phyloP scores from a whole-genome alignment of 2,888 invertebrate genomes.

The Morpho deidamia region DNA sequence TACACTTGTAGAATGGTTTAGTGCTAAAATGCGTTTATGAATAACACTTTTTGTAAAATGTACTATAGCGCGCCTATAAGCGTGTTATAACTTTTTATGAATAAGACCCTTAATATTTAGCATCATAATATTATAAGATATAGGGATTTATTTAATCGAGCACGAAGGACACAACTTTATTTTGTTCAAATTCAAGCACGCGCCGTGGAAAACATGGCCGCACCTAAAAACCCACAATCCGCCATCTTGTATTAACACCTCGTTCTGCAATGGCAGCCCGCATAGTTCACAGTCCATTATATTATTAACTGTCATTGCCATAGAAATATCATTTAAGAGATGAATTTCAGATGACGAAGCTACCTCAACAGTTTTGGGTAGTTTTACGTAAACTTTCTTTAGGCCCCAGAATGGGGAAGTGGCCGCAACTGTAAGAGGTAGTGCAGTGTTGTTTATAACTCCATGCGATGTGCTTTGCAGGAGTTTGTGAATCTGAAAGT shows the following conservation, averaged over 20 bases:
- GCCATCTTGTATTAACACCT: slow-evolving; percentile 78
- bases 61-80: too few relatives aligned
- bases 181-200: slow-evolving; percentile 78
- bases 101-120: background rate
- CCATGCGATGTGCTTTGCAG: slow-evolving; percentile 48
- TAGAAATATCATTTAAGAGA: slow-evolving; percentile 41
- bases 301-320: slow-evolving; percentile 41
- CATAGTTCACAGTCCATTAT: slow-evolving; percentile 72
- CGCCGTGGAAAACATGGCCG: slow-evolving; percentile 80
- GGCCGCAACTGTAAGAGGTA: slow-evolving; percentile 61
- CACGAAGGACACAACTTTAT: slow-evolving; percentile 68
- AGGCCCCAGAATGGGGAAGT: slow-evolving; percentile 76
- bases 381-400: slow-evolving; percentile 32
- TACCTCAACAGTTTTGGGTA: slow-evolving; percentile 15
- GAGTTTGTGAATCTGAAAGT: slow-evolving; percentile 39
- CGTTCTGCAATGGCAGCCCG: slow-evolving; percentile 78
- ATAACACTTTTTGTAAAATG: too few relatives aligned
- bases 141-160: slow-evolving; percentile 25
- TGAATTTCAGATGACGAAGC: slow-evolving; percentile 25
- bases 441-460: slow-evolving; percentile 52
- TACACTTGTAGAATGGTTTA: too few relatives aligned
- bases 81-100: too few relatives aligned
- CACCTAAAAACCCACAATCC: slow-evolving; percentile 81
- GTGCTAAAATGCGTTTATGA: too few relatives aligned
- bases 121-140: background rate